Percentiles rank a stretch among this genome's conserved stretches.
phyloP scores from a whole-genome alignment of 2,888 invertebrate species.

The Cantharis nigra region DNA sequence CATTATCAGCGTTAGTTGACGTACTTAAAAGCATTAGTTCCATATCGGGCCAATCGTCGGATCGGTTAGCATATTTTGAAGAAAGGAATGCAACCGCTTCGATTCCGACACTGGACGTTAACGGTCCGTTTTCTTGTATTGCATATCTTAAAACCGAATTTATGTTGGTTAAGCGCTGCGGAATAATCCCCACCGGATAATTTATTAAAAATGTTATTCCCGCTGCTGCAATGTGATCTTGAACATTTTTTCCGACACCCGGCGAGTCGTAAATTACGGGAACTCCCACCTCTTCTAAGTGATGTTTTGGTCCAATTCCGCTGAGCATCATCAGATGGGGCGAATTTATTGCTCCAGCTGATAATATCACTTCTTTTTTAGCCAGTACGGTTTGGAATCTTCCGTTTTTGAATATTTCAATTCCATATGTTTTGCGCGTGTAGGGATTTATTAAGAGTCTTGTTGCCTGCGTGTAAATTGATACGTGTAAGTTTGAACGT shows the following conservation, averaged over 20 bases:
- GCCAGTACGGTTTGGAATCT: conserved; percentile 67
- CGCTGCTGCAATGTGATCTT: conserved; percentile 89
- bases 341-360: conserved; percentile 88
- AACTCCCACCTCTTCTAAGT: conserved; percentile 73
- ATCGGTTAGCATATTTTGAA: conserved; percentile 84
- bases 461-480: conserved; percentile 80
- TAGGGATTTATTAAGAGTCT: conserved; percentile 70
- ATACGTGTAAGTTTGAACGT: conserved; percentile 80
- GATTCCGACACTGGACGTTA: conserved; percentile 84
- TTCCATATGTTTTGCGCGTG: conserved; percentile 73
- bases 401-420: conserved; percentile 76
- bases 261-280: conserved; percentile 76
- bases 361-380: conserved; percentile 78
- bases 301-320: conserved; percentile 81
- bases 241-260: conserved; percentile 84
- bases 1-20: conserved; percentile 83
- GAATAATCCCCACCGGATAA: conserved; percentile 77
- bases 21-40: conserved; percentile 88
- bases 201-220: conserved; percentile 82
- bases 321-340: conserved; percentile 91
- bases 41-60: conserved; percentile 90
- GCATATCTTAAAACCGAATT: conserved; percentile 84
- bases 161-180: conserved; percentile 80
- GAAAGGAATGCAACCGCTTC: conserved; percentile 88
- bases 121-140: conserved; percentile 81